Conservation (phyloP, 2,888 invertebrate species). For the Chrysodeixis includens region DNA sequence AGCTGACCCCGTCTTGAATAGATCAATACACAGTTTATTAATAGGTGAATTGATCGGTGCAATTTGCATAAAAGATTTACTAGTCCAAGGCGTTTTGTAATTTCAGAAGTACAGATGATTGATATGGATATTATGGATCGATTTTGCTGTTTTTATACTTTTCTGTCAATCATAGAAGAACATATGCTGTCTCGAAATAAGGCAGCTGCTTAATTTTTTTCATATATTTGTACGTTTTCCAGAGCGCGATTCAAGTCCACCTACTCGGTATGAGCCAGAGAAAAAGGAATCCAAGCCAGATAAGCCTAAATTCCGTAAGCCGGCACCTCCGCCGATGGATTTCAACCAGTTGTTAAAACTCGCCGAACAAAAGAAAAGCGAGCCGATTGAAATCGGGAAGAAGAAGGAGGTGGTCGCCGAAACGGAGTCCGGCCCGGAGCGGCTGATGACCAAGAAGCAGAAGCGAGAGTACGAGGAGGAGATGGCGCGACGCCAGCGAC, state of each 20-base stretch:
- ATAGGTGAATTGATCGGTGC: neutral
- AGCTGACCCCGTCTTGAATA: neutral
- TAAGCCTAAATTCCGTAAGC: constrained; percentile 90
- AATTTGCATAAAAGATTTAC: neutral
- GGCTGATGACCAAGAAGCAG: constrained; percentile 94
- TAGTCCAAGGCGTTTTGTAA: neutral
- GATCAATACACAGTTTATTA: constrained; percentile 2
- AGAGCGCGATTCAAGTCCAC: constrained; percentile 75
- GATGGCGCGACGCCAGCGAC: constrained; percentile 90
- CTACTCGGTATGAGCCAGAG: constrained; percentile 79
- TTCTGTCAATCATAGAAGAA: too few relatives aligned
- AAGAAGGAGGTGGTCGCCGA: constrained; percentile 78
- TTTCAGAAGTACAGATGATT: neutral
- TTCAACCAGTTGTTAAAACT: constrained; percentile 94
- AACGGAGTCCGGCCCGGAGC: constrained; percentile 88
- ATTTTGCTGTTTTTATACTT: neutral
- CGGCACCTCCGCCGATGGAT: constrained; percentile 93
- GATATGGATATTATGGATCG: neutral
- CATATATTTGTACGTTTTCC: constrained; percentile 22
- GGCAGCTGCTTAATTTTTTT: too few relatives aligned
- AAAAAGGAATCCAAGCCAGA: constrained; percentile 80
- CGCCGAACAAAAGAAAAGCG: constrained; percentile 95
- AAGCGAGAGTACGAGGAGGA: constrained; percentile 93
- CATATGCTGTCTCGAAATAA: too few relatives aligned
- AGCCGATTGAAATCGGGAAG: constrained; percentile 90